phyloP scores from a whole-genome alignment of 2,888 invertebrate genomes.

The Drosophila mimetica region DNA sequence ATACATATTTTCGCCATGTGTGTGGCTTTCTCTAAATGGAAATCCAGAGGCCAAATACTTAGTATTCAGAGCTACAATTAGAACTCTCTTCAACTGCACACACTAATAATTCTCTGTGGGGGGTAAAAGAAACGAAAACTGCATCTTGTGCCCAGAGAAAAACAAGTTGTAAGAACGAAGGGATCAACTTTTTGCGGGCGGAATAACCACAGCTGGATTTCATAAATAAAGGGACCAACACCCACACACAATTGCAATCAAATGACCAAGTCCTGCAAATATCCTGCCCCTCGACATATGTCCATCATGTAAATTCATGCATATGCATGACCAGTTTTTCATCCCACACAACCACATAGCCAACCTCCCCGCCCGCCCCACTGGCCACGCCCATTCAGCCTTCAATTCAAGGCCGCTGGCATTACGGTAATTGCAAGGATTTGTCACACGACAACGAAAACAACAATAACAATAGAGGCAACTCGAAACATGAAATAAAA shows the following conservation, averaged over 20 bases:
- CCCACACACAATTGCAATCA: constrained; percentile 16
- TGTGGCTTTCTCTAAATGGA: background rate
- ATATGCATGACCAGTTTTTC: constrained; percentile 17
- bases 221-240: constrained; percentile 14
- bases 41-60: constrained; percentile 2
- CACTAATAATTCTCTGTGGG: constrained; percentile 4
- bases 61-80: constrained; percentile 6
- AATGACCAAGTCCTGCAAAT: constrained; percentile 13
- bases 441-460: constrained; percentile 47
- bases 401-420: constrained; percentile 66
- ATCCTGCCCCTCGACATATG: constrained; percentile 17
- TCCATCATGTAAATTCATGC: constrained; percentile 32
- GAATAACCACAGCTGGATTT: background rate
- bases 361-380: background rate
- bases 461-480: constrained; percentile 15
- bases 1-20: background rate
- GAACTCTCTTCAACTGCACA: background rate
- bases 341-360: background rate
- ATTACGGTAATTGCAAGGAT: constrained; percentile 74
- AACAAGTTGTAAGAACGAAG: background rate
- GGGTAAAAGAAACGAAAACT: background rate
- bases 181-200: background rate
- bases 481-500: constrained; percentile 30
- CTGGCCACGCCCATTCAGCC: constrained; percentile 1
- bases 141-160: background rate